phyloP scores from a whole-genome alignment of 2,113 vertebrate species.

The Agapornis roseicollis region DNA sequence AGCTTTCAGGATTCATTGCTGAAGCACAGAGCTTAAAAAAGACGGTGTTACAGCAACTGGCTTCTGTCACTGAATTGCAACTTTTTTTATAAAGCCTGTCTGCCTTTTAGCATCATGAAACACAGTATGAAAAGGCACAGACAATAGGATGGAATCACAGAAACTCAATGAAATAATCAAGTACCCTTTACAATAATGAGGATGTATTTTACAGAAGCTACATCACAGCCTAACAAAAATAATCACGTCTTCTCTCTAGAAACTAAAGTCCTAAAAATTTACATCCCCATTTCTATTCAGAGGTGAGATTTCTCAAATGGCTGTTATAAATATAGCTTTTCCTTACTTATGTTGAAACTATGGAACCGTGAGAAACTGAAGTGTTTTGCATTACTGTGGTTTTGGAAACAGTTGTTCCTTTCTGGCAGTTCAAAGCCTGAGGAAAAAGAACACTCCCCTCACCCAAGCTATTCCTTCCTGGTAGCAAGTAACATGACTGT shows the following conservation, averaged over 20 bases:
- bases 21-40: not conserved
- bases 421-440: not conserved
- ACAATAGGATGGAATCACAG: not conserved
- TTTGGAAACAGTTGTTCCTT: not conserved
- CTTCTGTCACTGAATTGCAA: not conserved
- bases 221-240: not conserved
- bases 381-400: not conserved
- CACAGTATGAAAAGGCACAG: not conserved
- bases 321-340: not conserved
- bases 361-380: not conserved
- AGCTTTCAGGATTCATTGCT: not conserved
- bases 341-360: not conserved
- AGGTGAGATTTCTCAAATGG: not conserved
- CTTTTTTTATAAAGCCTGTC: not conserved
- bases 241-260: not conserved
- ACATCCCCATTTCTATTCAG: not conserved
- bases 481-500: not conserved
- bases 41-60: rapidly evolving
- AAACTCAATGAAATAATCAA: not conserved
- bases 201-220: not conserved
- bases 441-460: not conserved
- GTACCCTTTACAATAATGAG: not conserved
- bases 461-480: not conserved
- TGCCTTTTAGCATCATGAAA: not conserved
- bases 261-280: not conserved